Evolutionary conservation across 2,113 vertebrate genomes (phyloP).

Genomic region (Ictalurus furcatus): DNA sequence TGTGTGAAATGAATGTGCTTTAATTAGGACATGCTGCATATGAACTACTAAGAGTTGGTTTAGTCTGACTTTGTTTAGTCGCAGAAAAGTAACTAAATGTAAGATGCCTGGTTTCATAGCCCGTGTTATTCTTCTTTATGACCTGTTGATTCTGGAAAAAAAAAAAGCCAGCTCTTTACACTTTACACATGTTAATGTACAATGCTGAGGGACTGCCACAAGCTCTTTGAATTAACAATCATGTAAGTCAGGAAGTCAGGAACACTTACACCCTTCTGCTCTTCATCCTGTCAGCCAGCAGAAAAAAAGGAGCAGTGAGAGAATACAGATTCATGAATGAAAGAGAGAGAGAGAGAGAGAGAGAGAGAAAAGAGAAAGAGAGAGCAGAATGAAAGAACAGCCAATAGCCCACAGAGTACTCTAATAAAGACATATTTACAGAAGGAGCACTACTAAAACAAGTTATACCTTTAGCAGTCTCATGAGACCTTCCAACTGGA

Average conservation of each 20-base stretch:
- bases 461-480: conserved; percentile 88
- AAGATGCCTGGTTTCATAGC: not conserved
- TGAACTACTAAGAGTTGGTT: not conserved
- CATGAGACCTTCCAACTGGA: conserved; percentile 95
- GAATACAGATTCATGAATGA: conserved; percentile 39
- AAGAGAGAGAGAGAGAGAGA: conserved; percentile 41
- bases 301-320: conserved; percentile 53
- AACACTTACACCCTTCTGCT: conserved; percentile 95
- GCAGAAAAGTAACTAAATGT: not conserved
- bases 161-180: conserved; percentile 9
- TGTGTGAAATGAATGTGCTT: not conserved
- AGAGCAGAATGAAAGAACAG: not conserved
- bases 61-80: not conserved
- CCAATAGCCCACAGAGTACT: not conserved
- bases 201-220: not conserved
- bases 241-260: conserved; percentile 6
- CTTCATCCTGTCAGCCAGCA: conserved; percentile 85
- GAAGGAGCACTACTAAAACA: not conserved
- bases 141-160: not conserved
- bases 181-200: not conserved
- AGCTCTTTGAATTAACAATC: not conserved
- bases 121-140: not conserved
- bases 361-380: conserved; percentile 38
- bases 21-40: not conserved
- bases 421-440: not conserved